Conservation (phyloP, 2,113 vertebrate species). For the Daphoenositta chrysoptera region DNA sequence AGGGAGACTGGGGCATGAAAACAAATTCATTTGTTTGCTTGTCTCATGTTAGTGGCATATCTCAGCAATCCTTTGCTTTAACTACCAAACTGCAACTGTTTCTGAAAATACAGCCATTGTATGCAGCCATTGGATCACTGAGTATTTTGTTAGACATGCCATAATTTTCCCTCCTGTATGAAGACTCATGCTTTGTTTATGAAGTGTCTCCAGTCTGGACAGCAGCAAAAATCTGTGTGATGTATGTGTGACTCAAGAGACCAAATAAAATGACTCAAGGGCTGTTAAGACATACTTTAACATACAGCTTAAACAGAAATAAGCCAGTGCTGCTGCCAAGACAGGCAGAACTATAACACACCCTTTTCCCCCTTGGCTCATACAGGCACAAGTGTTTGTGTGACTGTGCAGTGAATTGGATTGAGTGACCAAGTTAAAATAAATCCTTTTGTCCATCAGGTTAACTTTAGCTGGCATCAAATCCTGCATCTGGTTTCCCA, state of each 20-base stretch:
- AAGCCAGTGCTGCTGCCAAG: slow-evolving; percentile 49
- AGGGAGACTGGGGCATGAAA: neutral
- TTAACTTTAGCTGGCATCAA: slow-evolving; percentile 20
- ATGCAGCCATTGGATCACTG: neutral
- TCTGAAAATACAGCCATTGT: neutral
- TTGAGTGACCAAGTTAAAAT: slow-evolving; percentile 40
- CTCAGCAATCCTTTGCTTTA: neutral
- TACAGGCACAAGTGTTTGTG: slow-evolving; percentile 30
- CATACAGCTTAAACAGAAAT: slow-evolving; percentile 52
- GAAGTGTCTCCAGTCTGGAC: slow-evolving; percentile 38
- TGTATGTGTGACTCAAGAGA: slow-evolving; percentile 44
- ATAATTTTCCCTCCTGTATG: neutral
- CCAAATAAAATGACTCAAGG: slow-evolving; percentile 39
- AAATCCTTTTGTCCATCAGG: slow-evolving; percentile 29
- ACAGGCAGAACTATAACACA: slow-evolving; percentile 22
- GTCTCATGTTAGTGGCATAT: neutral
- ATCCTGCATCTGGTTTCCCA: neutral
- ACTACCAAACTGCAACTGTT: neutral
- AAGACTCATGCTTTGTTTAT: slow-evolving; percentile 20
- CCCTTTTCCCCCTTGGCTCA: slow-evolving; percentile 37
- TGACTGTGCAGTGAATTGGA: slow-evolving; percentile 31
- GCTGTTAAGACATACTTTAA: slow-evolving; percentile 28
- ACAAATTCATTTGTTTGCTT: neutral
- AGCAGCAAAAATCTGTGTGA: slow-evolving; percentile 36
- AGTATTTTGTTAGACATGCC: neutral